Evolutionary conservation across 2,113 vertebrate genomes (phyloP).

Genomic region (Sinocyclocheilus grahami): DNA sequence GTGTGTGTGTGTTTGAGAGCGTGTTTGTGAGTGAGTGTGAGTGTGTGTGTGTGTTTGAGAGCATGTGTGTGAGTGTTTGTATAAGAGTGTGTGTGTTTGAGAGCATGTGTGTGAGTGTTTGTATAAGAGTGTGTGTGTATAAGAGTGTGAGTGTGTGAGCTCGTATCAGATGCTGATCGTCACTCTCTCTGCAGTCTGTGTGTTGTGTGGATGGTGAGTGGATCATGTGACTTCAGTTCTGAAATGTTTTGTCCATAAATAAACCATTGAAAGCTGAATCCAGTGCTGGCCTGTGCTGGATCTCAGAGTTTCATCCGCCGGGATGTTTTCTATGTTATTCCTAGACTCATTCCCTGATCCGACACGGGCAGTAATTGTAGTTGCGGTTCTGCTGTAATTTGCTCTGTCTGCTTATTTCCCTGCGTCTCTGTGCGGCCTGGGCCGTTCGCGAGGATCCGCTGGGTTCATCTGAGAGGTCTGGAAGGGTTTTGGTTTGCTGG

Average conservation of each 20-base stretch:
- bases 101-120: too few relatives aligned
- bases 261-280: neutral
- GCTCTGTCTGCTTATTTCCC: neutral
- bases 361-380: neutral
- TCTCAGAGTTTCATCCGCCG: neutral
- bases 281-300: neutral
- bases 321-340: conserved; percentile 4
- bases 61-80: too few relatives aligned
- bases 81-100: too few relatives aligned
- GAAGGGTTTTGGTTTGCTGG: too few relatives aligned
- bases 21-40: too few relatives aligned
- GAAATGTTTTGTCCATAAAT: neutral
- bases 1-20: too few relatives aligned
- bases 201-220: neutral
- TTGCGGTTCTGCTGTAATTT: neutral
- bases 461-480: neutral
- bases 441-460: neutral
- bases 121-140: too few relatives aligned
- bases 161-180: neutral
- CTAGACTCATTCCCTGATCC: neutral
- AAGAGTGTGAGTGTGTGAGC: too few relatives aligned
- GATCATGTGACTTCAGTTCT: neutral
- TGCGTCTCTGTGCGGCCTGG: neutral
- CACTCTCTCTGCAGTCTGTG: neutral
- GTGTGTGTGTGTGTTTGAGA: too few relatives aligned